phyloP scores from a whole-genome alignment of 2,888 invertebrate genomes.

The Margaritifera margaritifera region DNA sequence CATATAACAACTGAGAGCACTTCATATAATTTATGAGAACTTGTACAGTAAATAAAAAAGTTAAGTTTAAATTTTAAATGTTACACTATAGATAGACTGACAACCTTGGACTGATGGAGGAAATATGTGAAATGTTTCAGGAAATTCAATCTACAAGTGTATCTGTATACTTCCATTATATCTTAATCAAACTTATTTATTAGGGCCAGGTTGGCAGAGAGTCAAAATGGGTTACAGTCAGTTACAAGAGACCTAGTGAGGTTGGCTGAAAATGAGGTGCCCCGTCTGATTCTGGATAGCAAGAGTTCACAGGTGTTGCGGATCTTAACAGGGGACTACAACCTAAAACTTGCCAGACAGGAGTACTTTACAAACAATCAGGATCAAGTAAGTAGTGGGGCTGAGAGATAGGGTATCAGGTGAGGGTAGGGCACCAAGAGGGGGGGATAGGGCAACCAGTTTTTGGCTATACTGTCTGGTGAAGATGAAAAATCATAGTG shows the following conservation, averaged over 20 bases:
- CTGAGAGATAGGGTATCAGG: background rate
- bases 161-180: too few species aligned
- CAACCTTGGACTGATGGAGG: too few species aligned
- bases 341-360: slow-evolving; percentile 67
- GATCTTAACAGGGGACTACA: slow-evolving; percentile 68
- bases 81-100: too few species aligned
- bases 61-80: too few species aligned
- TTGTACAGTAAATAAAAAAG: too few species aligned
- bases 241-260: slow-evolving; percentile 38
- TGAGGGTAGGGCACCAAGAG: too few species aligned
- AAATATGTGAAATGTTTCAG: too few species aligned
- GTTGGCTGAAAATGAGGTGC: slow-evolving; percentile 52
- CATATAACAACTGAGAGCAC: too few species aligned
- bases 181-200: too few species aligned
- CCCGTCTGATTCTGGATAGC: slow-evolving; percentile 58
- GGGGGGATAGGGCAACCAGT: background rate
- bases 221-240: slow-evolving; percentile 25
- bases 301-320: slow-evolving; percentile 59
- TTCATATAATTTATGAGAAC: too few species aligned
- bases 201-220: slow-evolving; percentile 24
- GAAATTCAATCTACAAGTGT: too few species aligned
- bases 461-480: background rate
- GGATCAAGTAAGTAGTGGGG: slow-evolving; percentile 59
- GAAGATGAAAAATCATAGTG: background rate
- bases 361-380: slow-evolving; percentile 69